These are phyloP conservation scores for Pseudeuparius sepicola DNA, from an alignment of 2,888 invertebrate species.

Conservation along the genomic window DNA sequence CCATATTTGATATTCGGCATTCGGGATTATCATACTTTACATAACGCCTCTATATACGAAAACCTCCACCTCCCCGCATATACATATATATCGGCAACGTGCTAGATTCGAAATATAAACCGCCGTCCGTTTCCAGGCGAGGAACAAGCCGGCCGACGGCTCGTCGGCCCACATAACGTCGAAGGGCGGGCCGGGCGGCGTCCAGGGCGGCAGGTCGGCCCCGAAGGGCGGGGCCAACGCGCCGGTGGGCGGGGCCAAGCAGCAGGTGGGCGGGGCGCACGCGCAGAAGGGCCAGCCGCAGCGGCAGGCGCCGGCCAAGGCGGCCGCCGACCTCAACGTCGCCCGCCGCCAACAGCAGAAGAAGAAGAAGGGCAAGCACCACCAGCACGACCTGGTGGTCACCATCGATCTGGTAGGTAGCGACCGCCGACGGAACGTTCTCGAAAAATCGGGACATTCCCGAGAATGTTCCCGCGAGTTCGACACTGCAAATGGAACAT, in stretches of 20 bases:
- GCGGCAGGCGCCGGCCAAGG: slow-evolving; percentile 46
- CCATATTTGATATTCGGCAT: no score
- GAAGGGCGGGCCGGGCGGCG: slow-evolving; percentile 41
- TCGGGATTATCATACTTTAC: no score
- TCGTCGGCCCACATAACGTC: slow-evolving; percentile 56
- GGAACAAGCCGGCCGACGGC: slow-evolving; percentile 74
- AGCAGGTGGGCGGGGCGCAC: slow-evolving; percentile 62
- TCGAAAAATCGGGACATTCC: no score
- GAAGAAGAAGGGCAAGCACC: slow-evolving; percentile 67
- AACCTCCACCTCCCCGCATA: background rate
- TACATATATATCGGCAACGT: background rate
- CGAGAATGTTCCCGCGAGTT: no score
- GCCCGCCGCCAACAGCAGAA: slow-evolving; percentile 56
- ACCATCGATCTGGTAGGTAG: slow-evolving; percentile 70
- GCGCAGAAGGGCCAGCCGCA: slow-evolving; percentile 68
- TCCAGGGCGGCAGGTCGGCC: slow-evolving; percentile 35
- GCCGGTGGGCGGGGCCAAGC: slow-evolving; percentile 48
- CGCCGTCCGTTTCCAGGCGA: slow-evolving; percentile 51
- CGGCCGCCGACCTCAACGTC: slow-evolving; percentile 43
- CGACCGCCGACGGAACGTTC: no score
- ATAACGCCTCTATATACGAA: no score
- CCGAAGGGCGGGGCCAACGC: slow-evolving; percentile 49
- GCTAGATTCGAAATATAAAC: background rate
- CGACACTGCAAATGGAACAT: no score
- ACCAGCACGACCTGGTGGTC: slow-evolving; percentile 71